Base-by-base conservation (phyloP, 2,113 vertebrate species). In the Anoura caudifer region DNA sequence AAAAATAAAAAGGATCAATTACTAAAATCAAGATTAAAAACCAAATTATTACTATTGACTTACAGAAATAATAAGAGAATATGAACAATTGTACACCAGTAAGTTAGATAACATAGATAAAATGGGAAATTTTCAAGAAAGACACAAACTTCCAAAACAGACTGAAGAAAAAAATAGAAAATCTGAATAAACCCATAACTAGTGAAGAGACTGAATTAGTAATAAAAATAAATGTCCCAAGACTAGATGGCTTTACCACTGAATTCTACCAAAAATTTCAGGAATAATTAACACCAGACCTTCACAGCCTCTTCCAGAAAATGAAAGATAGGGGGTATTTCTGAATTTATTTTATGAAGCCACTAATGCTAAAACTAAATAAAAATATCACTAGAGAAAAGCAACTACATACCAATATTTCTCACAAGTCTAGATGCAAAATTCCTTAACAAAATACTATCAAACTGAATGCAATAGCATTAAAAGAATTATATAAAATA, bases 1-100 rank as follows among this genome's bases (percentile, higher is more conserved):
- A 93, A 26, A 93, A 92, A 95, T 69, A 61, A 41, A 87, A 43
- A 94, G 72, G 45, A 38, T 85, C 31, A 87, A 41, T 95, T 67
- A 80, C 28, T 90, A 80, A 90, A 93, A 59, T 86, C 22, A 69
- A 6, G 2, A 81, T 33, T 81, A 24, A 43, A 95, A 91, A 31
- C 87, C 33, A 38, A 26, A 76, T 79, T 28, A 90, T 28, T 73
- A 36, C 43, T 45, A 38, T 14, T 36, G 15, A 80, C 28, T 91
- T 63, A 54, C 11, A 65, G 14, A 87, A 59, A 91, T 77, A 70
- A 80, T n/a, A 59, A 72, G 41, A 59, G 45, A 77, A 81, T 75
- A 43, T 31, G 11, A 90, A 45, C 11, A 69, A 52, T 61, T 87
- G 5, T 54, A 52, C 0, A 63, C 50, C 24, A 56, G 45, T 56